These are phyloP conservation scores for Anabacerthia variegaticeps DNA, from an alignment of 2,797 vertebrate species.

Conservation along the genomic window DNA sequence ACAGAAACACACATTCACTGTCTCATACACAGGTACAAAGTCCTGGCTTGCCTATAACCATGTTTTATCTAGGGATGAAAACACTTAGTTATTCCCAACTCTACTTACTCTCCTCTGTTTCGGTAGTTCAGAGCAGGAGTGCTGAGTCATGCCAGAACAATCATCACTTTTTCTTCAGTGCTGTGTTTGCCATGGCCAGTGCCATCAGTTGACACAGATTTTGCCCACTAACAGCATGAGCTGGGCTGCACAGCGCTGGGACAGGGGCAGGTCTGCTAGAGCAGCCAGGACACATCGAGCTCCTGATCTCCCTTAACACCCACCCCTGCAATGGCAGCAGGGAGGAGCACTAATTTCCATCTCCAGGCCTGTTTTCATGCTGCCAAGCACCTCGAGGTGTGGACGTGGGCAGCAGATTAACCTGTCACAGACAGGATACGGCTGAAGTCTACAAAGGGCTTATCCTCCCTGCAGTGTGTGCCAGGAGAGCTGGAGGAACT, in stretches of 20 bases:
- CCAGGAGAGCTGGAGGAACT: not conserved
- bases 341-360: not conserved
- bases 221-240: fast-evolving
- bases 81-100: not conserved
- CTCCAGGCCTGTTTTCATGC: not conserved
- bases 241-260: not conserved
- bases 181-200: not conserved
- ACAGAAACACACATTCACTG: not conserved
- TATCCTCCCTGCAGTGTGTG: not conserved
- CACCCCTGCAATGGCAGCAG: not conserved
- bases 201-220: not conserved
- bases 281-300: not conserved
- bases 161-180: not conserved
- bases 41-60: not conserved
- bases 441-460: not conserved
- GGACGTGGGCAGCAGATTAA: not conserved
- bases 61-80: not conserved
- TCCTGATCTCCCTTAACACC: fast-evolving
- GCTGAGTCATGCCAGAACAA: not conserved
- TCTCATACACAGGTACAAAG: fast-evolving
- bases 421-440: not conserved
- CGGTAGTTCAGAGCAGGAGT: not conserved
- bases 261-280: fast-evolving
- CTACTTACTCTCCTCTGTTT: not conserved
- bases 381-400: fast-evolving